Evolutionary conservation across 2,888 invertebrate genomes (phyloP), one percentile per base, ranked within the genome.

Genomic region (Meliscaeva auricollis): DNA sequence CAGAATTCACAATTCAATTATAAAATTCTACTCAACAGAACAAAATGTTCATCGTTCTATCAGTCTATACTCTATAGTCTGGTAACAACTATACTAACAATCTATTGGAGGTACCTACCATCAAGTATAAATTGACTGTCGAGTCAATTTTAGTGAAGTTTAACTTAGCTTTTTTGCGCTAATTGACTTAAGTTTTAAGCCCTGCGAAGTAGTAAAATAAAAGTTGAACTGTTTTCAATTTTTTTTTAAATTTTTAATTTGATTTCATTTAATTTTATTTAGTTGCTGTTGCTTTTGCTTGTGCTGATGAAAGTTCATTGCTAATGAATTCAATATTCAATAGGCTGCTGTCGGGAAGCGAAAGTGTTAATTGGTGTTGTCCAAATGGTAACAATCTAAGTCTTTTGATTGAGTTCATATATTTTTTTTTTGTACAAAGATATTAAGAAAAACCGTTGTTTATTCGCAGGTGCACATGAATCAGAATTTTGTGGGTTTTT

Each of bases 301-400:
- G 3, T 22, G 64, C 26, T 64, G 30, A 64, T 62, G 32, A 78
- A 70, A 78, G 83, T 74, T 83, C 78, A 58, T 69, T 60, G 64
- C 56, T 68, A 72, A 72, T 76, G 26, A 20, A 66, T 50, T 66
- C 50, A 50, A 4, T 44, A 52, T 41, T 66, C n/a, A 38, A 1
- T 35, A 6, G 3, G 48, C 5, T 15, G 3, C 32, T 46, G 20
- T 35, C 32, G 50, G 2, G 3, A 38, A 62, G 13, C 13, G 30
- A 13, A 82, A 68, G 78, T 83, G 83, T 64, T 83, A 83, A 79
- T 75, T 41, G 75, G 70, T 74, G 72, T 3, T n/a, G 22, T 52
- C 6, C 13, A 1, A 58, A 3, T 58, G 3, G 0, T 13, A 13
- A 58, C 58, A 58, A 13, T 35, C 38, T 20, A 20, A 0, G 38